Base-by-base conservation (phyloP, 2,113 vertebrate species). In the Proterorhinus semilunaris region DNA sequence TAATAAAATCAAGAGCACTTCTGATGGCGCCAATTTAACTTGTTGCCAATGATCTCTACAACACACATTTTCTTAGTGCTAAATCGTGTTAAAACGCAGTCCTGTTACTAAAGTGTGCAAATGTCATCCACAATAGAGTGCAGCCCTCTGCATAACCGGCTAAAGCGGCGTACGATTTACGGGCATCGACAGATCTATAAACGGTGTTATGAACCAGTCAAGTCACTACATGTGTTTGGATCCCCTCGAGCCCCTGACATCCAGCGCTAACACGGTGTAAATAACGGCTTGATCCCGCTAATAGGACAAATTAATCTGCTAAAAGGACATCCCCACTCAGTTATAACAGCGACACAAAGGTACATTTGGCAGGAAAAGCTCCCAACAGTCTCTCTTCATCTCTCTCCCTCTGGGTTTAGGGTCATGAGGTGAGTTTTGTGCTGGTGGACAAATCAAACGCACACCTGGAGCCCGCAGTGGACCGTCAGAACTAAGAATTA, bases 221-320 rank as follows among this genome's bases (percentile, higher is more conserved):
- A 44, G 16, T 52, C 54, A 44, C 8, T 27, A 12, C 16, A 45
- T 13, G 8, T 65, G 62, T 62, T 70, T 1, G 36, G 13, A 7
- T 58, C 8, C 9, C 16, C 68, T 62, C 52, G 65, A 66, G 15
- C 42, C 62, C 57, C 48, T 43, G 65, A 52, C n/a, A 8, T 57
- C 65, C 44, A 21, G n/a, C 58, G 42, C 61, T 27, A 74, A 70
- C 65, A 8, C 47, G 59, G 49, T 75, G 52, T 71, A 83, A 84
- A 87, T 83, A 79, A 79, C 75, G 63, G 66, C 47, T 79, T 76
- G 82, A 86, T 85, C 66, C 74, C 64, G 63, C 66, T 83, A 81
- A 83, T 79, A 75, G 71, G 53, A 59, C 64, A 72, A 74, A 82
- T 84, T 50, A 82, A 76, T 82, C 27, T 50, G 43, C 49, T 85